A percentile compares a stretch with the other conserved stretches of the same genome.
Conservation (phyloP, 2,113 vertebrate species). For the Calyptomena viridis region DNA sequence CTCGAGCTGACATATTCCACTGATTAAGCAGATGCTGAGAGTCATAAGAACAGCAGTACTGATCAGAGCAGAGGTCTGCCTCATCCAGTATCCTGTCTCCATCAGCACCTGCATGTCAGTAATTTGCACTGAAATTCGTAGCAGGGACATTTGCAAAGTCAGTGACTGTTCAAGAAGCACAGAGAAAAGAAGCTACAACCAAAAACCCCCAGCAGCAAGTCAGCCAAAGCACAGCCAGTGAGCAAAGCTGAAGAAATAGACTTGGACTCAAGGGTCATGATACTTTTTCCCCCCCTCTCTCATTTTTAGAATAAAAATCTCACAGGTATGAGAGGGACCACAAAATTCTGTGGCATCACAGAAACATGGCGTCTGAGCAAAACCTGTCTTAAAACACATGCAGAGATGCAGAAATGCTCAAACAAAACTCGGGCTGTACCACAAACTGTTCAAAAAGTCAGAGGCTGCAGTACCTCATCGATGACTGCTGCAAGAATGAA, state of each 20-base stretch:
- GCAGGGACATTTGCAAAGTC: neutral
- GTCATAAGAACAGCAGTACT: neutral
- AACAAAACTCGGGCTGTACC: neutral
- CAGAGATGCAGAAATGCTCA: neutral
- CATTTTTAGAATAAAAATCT: neutral
- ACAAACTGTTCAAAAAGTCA: neutral
- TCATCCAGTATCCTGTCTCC: neutral
- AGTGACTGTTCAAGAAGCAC: neutral
- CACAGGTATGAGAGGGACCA: neutral
- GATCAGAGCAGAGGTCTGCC: neutral
- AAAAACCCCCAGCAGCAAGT: neutral
- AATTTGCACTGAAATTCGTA: neutral
- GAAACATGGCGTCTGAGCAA: neutral
- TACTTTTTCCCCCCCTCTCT: neutral
- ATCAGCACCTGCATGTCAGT: neutral
- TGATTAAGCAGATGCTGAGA: neutral
- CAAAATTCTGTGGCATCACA: neutral
- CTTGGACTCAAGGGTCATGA: neutral
- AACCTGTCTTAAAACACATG: accelerated
- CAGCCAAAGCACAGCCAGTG: neutral
- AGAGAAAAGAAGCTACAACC: neutral
- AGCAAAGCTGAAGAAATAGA: neutral
- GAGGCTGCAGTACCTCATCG: neutral
- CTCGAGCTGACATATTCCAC: neutral
- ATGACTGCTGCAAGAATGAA: neutral